Conservation (phyloP, 2,113 vertebrate species). For the Serinus canaria region DNA sequence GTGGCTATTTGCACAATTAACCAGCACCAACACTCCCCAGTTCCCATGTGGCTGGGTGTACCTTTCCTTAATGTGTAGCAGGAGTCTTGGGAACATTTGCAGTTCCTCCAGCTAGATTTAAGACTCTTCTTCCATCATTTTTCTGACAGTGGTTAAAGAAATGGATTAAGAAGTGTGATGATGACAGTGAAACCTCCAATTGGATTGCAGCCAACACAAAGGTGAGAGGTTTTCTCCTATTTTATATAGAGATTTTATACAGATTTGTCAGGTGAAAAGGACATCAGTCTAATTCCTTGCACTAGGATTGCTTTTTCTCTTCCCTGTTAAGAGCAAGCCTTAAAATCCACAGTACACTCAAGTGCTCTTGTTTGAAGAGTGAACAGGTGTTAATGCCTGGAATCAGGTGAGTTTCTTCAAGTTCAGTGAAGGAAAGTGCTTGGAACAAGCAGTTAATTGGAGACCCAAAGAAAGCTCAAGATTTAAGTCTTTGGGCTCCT, state of each 20-base stretch:
- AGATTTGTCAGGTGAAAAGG: background rate
- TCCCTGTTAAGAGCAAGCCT: background rate
- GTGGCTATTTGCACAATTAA: background rate
- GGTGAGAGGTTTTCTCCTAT: conserved; percentile 66
- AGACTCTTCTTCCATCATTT: background rate
- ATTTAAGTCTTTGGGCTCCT: background rate
- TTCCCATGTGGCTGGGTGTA: background rate
- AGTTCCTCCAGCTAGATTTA: background rate
- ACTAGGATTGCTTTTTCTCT: background rate
- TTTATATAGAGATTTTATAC: background rate
- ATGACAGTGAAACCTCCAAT: conserved; percentile 99
- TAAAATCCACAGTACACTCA: background rate
- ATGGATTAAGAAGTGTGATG: conserved; percentile 99
- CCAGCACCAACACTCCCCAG: background rate
- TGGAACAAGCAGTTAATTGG: background rate
- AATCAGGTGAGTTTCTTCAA: background rate
- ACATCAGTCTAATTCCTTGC: background rate
- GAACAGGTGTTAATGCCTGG: background rate
- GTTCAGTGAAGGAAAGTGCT: background rate
- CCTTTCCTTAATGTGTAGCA: background rate
- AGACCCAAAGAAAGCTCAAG: background rate
- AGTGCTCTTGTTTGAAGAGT: background rate
- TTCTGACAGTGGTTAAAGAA: conserved; percentile 93
- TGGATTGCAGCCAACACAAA: conserved; percentile 99
- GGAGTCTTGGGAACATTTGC: background rate